Evolutionary conservation across 2,797 vertebrate species (phyloP).

Genomic region (Acestrorhynchus altus): DNA sequence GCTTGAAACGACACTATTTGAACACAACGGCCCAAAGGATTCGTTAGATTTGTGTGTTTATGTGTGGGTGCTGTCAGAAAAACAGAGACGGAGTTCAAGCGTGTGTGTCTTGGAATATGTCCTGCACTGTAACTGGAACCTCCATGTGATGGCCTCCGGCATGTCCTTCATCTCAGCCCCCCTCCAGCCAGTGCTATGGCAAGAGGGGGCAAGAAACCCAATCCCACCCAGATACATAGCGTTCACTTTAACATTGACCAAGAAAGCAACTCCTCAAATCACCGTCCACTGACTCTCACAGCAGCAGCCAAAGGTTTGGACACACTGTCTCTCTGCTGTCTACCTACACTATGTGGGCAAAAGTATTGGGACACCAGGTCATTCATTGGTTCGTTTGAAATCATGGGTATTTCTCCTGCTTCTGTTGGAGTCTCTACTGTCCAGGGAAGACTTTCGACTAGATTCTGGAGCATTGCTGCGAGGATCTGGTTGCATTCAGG

Average conservation of each 20-base stretch:
- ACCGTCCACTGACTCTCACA: neutral
- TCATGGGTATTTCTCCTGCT: too few species aligned
- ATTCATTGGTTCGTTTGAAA: too few species aligned
- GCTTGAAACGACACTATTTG: neutral
- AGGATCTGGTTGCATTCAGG: too few species aligned
- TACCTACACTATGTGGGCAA: too few species aligned
- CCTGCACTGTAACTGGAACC: slow-evolving; percentile 43
- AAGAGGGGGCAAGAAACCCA: slow-evolving; percentile 35
- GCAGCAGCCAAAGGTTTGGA: too few species aligned
- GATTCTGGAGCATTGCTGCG: too few species aligned
- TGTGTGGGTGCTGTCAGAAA: neutral
- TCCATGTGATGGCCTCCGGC: slow-evolving; percentile 29
- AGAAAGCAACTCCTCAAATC: neutral
- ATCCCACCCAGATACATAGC: slow-evolving; percentile 7
- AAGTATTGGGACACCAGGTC: too few species aligned
- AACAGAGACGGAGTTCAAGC: neutral
- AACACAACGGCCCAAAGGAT: neutral
- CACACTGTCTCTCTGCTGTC: too few species aligned
- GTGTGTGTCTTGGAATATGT: slow-evolving; percentile 37
- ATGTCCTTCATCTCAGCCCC: slow-evolving; percentile 14
- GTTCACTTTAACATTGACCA: neutral
- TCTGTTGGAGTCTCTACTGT: too few species aligned
- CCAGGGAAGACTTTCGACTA: too few species aligned
- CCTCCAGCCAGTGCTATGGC: slow-evolving; percentile 18
- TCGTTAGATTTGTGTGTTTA: neutral